Evolutionary conservation across 2,888 invertebrate species (phyloP).

Genomic region (Tachina grossa): DNA sequence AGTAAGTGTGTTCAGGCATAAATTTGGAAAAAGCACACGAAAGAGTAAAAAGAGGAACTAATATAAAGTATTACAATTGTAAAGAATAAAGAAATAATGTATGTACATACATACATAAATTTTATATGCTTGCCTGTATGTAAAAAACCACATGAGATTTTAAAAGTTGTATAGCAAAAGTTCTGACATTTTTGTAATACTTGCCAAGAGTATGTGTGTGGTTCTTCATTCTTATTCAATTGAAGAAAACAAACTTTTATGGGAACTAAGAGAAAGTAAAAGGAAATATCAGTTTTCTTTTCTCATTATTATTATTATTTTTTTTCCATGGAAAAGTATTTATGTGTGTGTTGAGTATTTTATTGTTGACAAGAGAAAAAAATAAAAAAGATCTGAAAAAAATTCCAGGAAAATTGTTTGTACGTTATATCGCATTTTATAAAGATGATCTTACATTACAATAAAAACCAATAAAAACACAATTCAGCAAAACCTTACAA

Average conservation of each 20-base stretch:
- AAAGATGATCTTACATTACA: constrained; percentile 19
- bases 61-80: constrained; percentile 16
- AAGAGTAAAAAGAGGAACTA: neutral
- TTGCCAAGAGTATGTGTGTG: neutral
- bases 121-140: neutral
- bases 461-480: constrained; percentile 5
- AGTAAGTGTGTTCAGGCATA: no score
- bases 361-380: constrained; percentile 17
- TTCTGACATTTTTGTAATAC: constrained; percentile 27
- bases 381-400: neutral
- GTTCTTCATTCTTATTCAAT: neutral
- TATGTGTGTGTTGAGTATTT: constrained; percentile 24
- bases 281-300: constrained; percentile 22
- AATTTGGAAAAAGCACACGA: neutral
- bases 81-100: neutral
- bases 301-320: neutral
- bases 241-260: neutral
- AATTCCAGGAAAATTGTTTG: constrained; percentile 24
- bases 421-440: constrained; percentile 8
- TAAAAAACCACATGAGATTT: constrained; percentile 36
- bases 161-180: constrained; percentile 38
- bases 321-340: constrained; percentile 4
- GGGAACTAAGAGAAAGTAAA: constrained; percentile 15
- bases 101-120: neutral
- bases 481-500: neutral